phyloP scores from a whole-genome alignment of 2,888 invertebrate species.

The Andrena flavipes region DNA sequence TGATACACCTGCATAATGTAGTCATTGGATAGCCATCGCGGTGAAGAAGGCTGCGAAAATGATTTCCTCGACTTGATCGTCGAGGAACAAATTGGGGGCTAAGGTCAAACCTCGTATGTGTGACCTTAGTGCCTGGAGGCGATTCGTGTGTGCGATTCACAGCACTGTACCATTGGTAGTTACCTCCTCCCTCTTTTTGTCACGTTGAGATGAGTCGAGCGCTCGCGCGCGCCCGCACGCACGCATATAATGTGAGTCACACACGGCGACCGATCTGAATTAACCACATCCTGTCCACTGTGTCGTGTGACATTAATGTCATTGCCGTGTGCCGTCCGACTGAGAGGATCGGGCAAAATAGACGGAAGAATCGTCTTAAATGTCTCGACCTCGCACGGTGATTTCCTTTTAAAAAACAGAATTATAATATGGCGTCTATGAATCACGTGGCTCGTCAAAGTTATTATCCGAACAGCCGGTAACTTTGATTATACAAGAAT shows the following conservation, averaged over 20 bases:
- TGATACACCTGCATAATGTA: constrained; percentile 22
- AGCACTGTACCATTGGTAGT: constrained; percentile 73
- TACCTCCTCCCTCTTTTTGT: constrained; percentile 63
- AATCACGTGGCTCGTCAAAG: not conserved
- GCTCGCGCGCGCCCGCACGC: constrained; percentile 38
- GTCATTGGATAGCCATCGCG: constrained; percentile 40
- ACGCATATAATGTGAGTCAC: constrained; percentile 76
- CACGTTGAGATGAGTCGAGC: constrained; percentile 56
- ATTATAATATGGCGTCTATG: not conserved
- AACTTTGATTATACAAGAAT: not conserved
- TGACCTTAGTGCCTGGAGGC: constrained; percentile 68
- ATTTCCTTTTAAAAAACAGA: constrained; percentile 19
- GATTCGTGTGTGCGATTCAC: constrained; percentile 70
- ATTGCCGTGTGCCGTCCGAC: constrained; percentile 73
- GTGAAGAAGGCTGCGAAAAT: constrained; percentile 66
- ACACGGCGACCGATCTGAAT: constrained; percentile 80
- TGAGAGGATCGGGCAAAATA: constrained; percentile 64
- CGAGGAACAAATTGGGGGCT: constrained; percentile 75
- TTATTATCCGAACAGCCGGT: not conserved
- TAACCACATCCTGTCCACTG: constrained; percentile 82
- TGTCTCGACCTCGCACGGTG: constrained; percentile 29
- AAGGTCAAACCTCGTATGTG: constrained; percentile 76
- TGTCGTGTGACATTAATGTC: constrained; percentile 81
- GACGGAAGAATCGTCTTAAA: constrained; percentile 69
- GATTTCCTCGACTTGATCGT: constrained; percentile 70